Evolutionary conservation across 2,888 invertebrate genomes (phyloP), one percentile per base, ranked within the genome.

Genomic region (Agonopterix arenella): DNA sequence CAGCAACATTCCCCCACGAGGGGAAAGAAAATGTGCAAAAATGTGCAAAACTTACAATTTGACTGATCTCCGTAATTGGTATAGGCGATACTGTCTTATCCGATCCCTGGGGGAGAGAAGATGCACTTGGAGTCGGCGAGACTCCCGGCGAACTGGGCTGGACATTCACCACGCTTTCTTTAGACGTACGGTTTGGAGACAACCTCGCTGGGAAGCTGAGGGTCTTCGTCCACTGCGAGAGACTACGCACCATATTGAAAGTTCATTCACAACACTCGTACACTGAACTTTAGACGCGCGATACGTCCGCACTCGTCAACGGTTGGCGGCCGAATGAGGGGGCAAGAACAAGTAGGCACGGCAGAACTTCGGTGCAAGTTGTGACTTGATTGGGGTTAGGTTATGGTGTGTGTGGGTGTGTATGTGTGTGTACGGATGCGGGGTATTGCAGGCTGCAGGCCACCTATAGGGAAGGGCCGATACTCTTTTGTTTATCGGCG

Each of bases 161-260:
- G 59, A 90, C 90, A 72, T 91, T 91, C 52, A 90, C 89, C 58
- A 91, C 91, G 82, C 90, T 90, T 76, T 95, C 94, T 84, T 95
- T 95, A 42, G 93, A 92, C 50, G 92, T 92, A 70, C 95, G 93
- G 78, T 95, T 95, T 11, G 96, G 95, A 53, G 95, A 95, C 73
- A 96, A 91, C 81, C 96, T 91, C 70, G 96, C 93, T 55, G 96
- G 96, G 81, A 96, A 96, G 91, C 96, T 96, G 76, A 96, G 90
- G 64, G 96, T 96, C 91, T 96, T 96, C 84, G 96, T 96, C 96
- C 96, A 96, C 91, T 96, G 95, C 55, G 95, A 93, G 73, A 96
- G 90, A 90, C 95, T 96, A 66, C 96, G 94, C 84, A 96, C 96
- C 96, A 96, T 96, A 75, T 89, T 91, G 79, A 73, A 67, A 69